A percentile compares a stretch with the other conserved stretches of the same genome.
Evolutionary conservation across 2,113 vertebrate species (phyloP).

Genomic region (Australoheros scitulus): DNA sequence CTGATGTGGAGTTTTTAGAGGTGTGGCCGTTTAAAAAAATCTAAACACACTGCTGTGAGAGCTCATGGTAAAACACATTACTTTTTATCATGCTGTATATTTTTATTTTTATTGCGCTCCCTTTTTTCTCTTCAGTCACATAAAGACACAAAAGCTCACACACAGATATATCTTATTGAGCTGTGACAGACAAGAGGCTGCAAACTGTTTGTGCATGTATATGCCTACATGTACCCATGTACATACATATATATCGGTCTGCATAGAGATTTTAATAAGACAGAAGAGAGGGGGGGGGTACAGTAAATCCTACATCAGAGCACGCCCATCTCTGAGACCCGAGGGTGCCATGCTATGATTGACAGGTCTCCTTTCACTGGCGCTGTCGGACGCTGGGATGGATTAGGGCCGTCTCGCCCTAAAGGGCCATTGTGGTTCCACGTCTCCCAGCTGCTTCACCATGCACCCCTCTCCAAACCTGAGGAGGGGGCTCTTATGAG

Average conservation of each 20-base stretch:
- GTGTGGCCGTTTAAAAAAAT: neutral
- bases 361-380: constrained; percentile 75
- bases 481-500: constrained; percentile 59
- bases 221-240: constrained; percentile 27
- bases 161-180: constrained; percentile 13
- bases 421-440: constrained; percentile 75
- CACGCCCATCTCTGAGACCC: constrained; percentile 69
- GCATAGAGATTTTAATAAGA: constrained; percentile 63
- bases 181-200: constrained; percentile 29
- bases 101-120: neutral
- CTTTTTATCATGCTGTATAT: constrained; percentile 19
- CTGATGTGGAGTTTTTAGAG: constrained; percentile 38
- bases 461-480: constrained; percentile 54
- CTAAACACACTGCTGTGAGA: neutral
- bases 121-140: neutral
- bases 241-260: constrained; percentile 53
- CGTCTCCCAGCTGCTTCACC: constrained; percentile 78
- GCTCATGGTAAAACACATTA: neutral
- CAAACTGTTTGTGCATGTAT: constrained; percentile 27
- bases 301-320: constrained; percentile 75
- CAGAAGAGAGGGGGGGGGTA: constrained; percentile 67
- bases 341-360: constrained; percentile 73
- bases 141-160: constrained; percentile 11
- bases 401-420: constrained; percentile 75
- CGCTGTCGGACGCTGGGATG: constrained; percentile 71